Evolutionary conservation across 2,113 vertebrate species (phyloP).

Genomic region (Panurus biarmicus): DNA sequence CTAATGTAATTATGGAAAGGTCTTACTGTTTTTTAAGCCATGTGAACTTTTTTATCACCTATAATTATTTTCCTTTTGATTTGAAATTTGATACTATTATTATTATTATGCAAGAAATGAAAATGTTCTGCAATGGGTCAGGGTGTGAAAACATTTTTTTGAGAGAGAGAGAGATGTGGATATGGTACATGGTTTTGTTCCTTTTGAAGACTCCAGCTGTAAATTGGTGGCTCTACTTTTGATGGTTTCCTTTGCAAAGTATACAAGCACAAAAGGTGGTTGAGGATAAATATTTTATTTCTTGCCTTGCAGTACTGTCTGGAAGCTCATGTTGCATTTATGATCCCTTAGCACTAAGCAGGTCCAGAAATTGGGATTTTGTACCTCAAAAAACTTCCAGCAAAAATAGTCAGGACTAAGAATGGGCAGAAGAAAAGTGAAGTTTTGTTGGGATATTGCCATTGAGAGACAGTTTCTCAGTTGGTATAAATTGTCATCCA

Average conservation of each 20-base stretch:
- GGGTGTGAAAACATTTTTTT: not conserved
- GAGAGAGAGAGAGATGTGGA: not conserved
- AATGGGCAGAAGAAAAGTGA: not conserved
- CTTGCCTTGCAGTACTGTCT: not conserved
- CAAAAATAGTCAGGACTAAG: not conserved
- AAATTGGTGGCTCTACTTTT: not conserved
- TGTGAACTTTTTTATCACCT: not conserved
- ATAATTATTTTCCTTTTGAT: not conserved
- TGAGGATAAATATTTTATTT: conserved; percentile 3
- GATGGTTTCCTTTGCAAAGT: not conserved
- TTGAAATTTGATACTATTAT: not conserved
- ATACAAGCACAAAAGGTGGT: not conserved
- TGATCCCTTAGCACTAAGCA: not conserved
- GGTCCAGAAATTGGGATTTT: not conserved
- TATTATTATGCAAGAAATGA: not conserved
- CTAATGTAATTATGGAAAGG: not conserved
- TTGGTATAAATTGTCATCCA: not conserved
- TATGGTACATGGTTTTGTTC: not conserved
- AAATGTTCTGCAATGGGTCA: not conserved
- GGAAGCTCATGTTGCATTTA: not conserved
- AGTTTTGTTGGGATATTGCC: not conserved
- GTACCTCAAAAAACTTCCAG: not conserved
- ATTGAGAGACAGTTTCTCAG: not conserved
- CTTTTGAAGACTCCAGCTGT: not conserved
- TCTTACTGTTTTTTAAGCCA: not conserved